These are phyloP conservation scores for Sternarchorhynchus goeldii DNA, from an alignment of 2,797 vertebrate genomes.

Conservation along the genomic window DNA sequence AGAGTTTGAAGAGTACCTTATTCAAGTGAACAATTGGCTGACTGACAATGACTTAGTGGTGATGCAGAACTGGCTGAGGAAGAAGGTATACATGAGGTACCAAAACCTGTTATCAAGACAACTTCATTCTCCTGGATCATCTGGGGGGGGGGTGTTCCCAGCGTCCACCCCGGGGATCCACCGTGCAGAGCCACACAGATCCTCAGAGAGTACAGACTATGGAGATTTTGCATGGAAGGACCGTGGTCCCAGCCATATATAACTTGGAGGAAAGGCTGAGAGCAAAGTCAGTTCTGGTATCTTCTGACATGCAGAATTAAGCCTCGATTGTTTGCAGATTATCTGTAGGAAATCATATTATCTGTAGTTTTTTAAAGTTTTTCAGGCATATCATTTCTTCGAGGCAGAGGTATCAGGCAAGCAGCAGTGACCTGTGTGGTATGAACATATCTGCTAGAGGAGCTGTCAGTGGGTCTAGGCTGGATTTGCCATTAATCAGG, in stretches of 20 bases:
- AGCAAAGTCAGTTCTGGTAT: no score
- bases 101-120: constrained; percentile 45
- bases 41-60: constrained; percentile 52
- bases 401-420: constrained; percentile 28
- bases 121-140: constrained; percentile 19
- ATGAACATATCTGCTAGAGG: constrained; percentile 3
- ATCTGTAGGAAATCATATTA: no score
- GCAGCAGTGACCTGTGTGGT: constrained; percentile 32
- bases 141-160: constrained; percentile 18
- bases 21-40: constrained; percentile 44
- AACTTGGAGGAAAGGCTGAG: no score
- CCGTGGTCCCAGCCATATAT: no score
- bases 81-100: constrained; percentile 23
- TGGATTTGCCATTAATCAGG: background rate
- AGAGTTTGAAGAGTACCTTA: constrained; percentile 63
- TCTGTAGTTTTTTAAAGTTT: background rate
- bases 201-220: background rate
- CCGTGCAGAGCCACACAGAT: background rate
- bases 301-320: no score
- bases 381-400: constrained; percentile 19
- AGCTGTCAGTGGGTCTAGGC: background rate
- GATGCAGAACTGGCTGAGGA: constrained; percentile 25
- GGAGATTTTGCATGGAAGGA: no score
- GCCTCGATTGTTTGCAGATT: no score
- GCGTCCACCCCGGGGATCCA: background rate